These are phyloP conservation scores for Maniola hyperantus DNA, from an alignment of 2,888 invertebrate genomes.

Conservation along the genomic window DNA sequence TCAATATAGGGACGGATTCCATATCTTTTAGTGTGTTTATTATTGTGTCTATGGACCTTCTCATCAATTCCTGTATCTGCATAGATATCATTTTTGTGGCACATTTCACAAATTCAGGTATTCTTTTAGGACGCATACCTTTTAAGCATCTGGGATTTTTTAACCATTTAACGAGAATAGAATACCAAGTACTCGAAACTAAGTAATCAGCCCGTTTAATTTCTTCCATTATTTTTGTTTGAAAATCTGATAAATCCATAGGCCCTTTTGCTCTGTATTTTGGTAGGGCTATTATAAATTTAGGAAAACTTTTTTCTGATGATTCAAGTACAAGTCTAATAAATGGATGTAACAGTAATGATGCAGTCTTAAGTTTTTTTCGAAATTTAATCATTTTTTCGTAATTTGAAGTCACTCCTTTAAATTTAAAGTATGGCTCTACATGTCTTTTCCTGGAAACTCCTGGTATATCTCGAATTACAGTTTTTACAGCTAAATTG, in stretches of 20 bases:
- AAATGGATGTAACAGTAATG: conserved; percentile 84
- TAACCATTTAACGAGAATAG: conserved; percentile 70
- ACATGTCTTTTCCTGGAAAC: conserved; percentile 71
- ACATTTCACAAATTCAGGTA: conserved; percentile 68
- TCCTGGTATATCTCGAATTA: conserved; percentile 83
- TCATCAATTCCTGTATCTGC: conserved; percentile 86
- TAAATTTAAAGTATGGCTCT: conserved; percentile 82
- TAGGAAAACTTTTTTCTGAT: conserved; percentile 78
- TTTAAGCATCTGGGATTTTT: conserved; percentile 74
- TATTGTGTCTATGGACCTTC: conserved; percentile 85
- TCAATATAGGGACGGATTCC: conserved; percentile 83
- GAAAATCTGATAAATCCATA: conserved; percentile 62
- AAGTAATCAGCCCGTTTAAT: conserved; percentile 70
- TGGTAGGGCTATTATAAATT: conserved; percentile 77
- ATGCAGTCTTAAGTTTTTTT: conserved; percentile 78
- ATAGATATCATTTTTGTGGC: conserved; percentile 76
- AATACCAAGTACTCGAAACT: conserved; percentile 74
- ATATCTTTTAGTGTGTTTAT: conserved; percentile 79
- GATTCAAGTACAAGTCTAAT: conserved; percentile 83
- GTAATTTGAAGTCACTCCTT: conserved; percentile 85
- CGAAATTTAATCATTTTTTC: conserved; percentile 81
- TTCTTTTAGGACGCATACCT: conserved; percentile 64
- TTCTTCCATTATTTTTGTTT: conserved; percentile 61
- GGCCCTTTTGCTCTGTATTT: conserved; percentile 72
- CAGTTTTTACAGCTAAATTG: conserved; percentile 84